These are phyloP conservation scores for Drosophila ezoana DNA, from an alignment of 2,888 invertebrate species.

Conservation along the genomic window DNA sequence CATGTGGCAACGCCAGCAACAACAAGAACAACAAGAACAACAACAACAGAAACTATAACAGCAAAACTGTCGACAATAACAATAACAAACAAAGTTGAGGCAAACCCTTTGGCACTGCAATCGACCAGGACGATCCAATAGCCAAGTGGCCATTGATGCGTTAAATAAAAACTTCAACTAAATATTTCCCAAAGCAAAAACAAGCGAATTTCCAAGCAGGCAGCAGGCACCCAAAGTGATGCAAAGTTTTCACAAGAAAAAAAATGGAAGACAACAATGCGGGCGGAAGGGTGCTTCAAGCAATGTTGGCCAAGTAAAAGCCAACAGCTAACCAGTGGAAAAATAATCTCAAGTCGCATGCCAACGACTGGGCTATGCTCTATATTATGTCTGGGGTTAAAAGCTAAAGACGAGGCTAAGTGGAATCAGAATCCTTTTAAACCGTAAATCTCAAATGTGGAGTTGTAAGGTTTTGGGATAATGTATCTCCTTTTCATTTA, in stretches of 20 bases:
- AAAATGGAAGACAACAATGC: not conserved
- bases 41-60: constrained; percentile 18
- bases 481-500: too few relatives aligned
- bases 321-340: constrained; percentile 35
- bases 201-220: constrained; percentile 29
- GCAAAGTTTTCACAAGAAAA: constrained; percentile 47
- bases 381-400: not conserved
- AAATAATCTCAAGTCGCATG: not conserved
- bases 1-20: constrained; percentile 59
- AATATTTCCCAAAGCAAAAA: constrained; percentile 65
- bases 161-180: constrained; percentile 76
- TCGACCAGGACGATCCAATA: constrained; percentile 54
- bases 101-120: constrained; percentile 49
- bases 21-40: constrained; percentile 22
- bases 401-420: not conserved
- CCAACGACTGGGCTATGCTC: constrained; percentile 6
- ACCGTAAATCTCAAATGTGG: too few relatives aligned
- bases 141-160: constrained; percentile 72
- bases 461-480: too few relatives aligned
- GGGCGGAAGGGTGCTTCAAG: not conserved
- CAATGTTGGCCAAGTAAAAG: constrained; percentile 34
- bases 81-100: constrained; percentile 39
- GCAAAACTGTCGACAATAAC: constrained; percentile 23
- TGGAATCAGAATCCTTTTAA: not conserved
- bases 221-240: constrained; percentile 36